Conservation (phyloP, 2,888 invertebrate species). For the Caenorhabditis auriculariae region DNA sequence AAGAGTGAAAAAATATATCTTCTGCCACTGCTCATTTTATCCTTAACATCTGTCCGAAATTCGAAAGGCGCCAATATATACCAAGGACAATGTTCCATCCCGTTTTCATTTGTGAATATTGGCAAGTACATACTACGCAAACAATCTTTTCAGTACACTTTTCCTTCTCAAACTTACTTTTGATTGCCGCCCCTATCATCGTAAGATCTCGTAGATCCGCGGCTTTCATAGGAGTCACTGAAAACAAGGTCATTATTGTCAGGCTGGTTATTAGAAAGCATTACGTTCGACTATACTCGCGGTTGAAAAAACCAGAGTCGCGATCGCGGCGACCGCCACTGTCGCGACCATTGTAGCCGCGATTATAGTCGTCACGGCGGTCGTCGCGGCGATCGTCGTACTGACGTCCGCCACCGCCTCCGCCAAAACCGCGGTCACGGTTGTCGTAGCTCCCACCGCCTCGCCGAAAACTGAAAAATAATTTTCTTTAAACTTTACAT, state of each 20-base stretch:
- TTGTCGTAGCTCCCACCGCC: slow-evolving; percentile 5
- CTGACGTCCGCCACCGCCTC: slow-evolving; percentile 7
- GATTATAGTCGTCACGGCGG: slow-evolving; percentile 10
- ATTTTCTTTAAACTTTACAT: too few relatives aligned
- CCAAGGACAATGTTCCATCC: too few relatives aligned
- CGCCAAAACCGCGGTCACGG: slow-evolving; percentile 12
- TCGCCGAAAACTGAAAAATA: too few relatives aligned
- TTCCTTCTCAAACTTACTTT: slow-evolving; percentile 1
- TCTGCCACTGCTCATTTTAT: too few relatives aligned
- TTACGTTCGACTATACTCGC: too few relatives aligned
- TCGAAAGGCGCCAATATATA: too few relatives aligned
- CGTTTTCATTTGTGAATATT: too few relatives aligned
- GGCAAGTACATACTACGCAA: too few relatives aligned
- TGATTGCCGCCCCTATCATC: slow-evolving; percentile 25
- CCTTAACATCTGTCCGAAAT: too few relatives aligned
- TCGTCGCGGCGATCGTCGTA: slow-evolving; percentile 16
- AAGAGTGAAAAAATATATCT: too few relatives aligned
- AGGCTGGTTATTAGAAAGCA: slow-evolving; percentile 19
- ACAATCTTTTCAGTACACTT: too few relatives aligned
- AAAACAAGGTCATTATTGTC: slow-evolving; percentile 11
- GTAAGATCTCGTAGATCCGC: slow-evolving; percentile 10
- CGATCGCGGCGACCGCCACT: slow-evolving; percentile 12
- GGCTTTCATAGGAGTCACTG: slow-evolving; percentile 7
- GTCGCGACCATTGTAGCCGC: slow-evolving; percentile 8
- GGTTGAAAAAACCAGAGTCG: slow-evolving; percentile 21